Percentiles rank a stretch among this genome's conserved stretches.
Evolutionary conservation across 1,140 invertebrate genomes (phyloP).

Genomic region (Melipona quadrifasciata): DNA sequence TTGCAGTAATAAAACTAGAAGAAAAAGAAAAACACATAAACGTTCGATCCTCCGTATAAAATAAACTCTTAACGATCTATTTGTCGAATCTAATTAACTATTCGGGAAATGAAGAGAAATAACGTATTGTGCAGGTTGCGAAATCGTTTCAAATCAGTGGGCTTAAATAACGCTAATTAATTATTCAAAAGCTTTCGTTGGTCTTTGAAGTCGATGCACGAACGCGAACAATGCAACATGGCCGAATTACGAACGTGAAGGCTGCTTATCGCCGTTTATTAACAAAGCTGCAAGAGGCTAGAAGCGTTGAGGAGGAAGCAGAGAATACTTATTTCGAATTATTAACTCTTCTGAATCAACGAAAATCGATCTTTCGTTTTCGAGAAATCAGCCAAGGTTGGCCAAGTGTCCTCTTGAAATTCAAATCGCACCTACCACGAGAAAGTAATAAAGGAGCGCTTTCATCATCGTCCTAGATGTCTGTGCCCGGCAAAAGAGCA

Average conservation of each 20-base stretch:
- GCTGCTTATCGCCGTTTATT: neutral
- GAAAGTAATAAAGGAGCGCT: constrained; percentile 60
- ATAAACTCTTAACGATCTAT: no score
- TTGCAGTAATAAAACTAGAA: neutral
- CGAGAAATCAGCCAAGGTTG: constrained; percentile 8
- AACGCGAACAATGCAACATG: neutral
- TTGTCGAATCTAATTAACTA: no score
- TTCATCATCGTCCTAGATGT: constrained; percentile 55
- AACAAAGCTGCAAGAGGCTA: neutral
- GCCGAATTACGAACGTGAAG: no score
- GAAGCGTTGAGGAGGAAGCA: no score
- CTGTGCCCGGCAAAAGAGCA: constrained; percentile 56
- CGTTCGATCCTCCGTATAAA: no score
- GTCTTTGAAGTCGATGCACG: neutral
- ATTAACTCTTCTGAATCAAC: neutral
- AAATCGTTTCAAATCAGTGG: neutral
- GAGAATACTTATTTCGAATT: constrained; percentile 14
- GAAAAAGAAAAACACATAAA: neutral
- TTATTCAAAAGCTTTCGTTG: neutral
- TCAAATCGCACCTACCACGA: constrained; percentile 53
- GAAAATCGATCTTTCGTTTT: constrained; percentile 1
- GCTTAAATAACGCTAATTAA: neutral
- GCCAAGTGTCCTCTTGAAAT: constrained; percentile 30
- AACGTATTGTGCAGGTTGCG: neutral
- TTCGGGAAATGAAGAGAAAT: no score